A percentile compares a stretch with the other conserved stretches of the same genome.
Conservation (phyloP, 2,113 vertebrate genomes). For the Leptobrachium ailaonicum region DNA sequence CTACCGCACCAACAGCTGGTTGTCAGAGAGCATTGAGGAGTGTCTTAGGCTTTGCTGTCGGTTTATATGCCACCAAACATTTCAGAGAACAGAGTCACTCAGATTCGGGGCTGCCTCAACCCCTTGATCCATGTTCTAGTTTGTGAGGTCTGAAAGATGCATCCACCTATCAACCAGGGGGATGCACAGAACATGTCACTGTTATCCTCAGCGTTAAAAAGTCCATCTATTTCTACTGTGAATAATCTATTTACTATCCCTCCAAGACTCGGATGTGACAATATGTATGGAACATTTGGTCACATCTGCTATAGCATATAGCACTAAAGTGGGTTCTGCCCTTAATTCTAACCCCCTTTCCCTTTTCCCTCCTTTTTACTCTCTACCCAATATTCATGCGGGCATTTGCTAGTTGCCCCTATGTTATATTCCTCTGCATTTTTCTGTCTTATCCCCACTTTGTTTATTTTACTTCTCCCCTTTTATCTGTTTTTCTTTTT, state of each 20-base stretch:
- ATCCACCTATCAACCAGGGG: slow-evolving; percentile 67
- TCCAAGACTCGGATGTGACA: slow-evolving; percentile 90
- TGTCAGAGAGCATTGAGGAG: too few relatives aligned
- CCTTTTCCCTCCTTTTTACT: slow-evolving; percentile 57
- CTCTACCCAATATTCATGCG: slow-evolving; percentile 77
- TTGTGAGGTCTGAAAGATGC: slow-evolving; percentile 70
- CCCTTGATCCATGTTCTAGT: slow-evolving; percentile 63
- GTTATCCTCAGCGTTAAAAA: slow-evolving; percentile 59
- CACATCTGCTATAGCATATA: slow-evolving; percentile 87
- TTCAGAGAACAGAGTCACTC: slow-evolving; percentile 70
- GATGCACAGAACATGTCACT: slow-evolving; percentile 70
- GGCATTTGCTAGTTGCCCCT: slow-evolving; percentile 85
- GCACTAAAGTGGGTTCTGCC: slow-evolving; percentile 84
- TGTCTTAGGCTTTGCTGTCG: neutral
- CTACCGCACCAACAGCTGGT: too few relatives aligned
- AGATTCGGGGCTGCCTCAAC: slow-evolving; percentile 56
- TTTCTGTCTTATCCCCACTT: slow-evolving; percentile 65
- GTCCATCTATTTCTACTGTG: slow-evolving; percentile 66
- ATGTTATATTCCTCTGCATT: slow-evolving; percentile 86
- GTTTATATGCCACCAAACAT: neutral
- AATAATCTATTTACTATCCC: slow-evolving; percentile 69
- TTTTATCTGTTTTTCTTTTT: slow-evolving; percentile 64
- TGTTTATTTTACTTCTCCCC: slow-evolving; percentile 55
- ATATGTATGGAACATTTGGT: slow-evolving; percentile 84
- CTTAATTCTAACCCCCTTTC: slow-evolving; percentile 56